Conservation (phyloP, 1,140 invertebrate species). For the Rhizoglyphus robini region DNA sequence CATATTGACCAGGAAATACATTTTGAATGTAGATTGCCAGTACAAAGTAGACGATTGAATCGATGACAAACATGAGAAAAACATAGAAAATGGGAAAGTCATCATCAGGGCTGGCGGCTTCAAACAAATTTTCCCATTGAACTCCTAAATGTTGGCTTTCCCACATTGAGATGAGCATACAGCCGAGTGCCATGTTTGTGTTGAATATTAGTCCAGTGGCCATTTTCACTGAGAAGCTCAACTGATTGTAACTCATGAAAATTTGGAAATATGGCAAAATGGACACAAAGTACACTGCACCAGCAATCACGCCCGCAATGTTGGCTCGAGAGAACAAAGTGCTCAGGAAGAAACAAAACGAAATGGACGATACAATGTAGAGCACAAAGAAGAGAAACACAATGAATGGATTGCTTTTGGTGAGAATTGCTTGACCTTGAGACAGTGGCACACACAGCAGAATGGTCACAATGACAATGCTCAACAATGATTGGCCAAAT, state of each 20-base stretch:
- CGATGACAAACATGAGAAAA: conserved; percentile 43
- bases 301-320: conserved; percentile 45
- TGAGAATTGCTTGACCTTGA: conserved; percentile 38
- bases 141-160: conserved; percentile 48
- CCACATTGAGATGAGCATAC: conserved; percentile 41
- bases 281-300: conserved; percentile 45
- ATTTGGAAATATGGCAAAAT: conserved; percentile 43
- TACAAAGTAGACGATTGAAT: conserved; percentile 38
- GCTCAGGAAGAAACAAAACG: conserved; percentile 43
- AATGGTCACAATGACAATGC: conserved; percentile 31
- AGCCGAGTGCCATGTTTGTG: conserved; percentile 48
- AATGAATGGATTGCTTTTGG: conserved; percentile 37
- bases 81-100: conserved; percentile 46
- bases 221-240: conserved; percentile 33
- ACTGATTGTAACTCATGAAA: not conserved
- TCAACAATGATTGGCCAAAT: conserved; percentile 40
- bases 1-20: conserved; percentile 47
- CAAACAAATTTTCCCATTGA: conserved; percentile 57
- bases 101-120: conserved; percentile 53
- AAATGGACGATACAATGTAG: conserved; percentile 43
- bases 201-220: conserved; percentile 39
- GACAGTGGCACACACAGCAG: conserved; percentile 39
- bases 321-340: conserved; percentile 45
- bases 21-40: conserved; percentile 48
- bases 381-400: conserved; percentile 41